Percentiles rank a stretch among this genome's conserved stretches.
phyloP scores from a whole-genome alignment of 1,140 invertebrate species.

The Melitaea cinxia region DNA sequence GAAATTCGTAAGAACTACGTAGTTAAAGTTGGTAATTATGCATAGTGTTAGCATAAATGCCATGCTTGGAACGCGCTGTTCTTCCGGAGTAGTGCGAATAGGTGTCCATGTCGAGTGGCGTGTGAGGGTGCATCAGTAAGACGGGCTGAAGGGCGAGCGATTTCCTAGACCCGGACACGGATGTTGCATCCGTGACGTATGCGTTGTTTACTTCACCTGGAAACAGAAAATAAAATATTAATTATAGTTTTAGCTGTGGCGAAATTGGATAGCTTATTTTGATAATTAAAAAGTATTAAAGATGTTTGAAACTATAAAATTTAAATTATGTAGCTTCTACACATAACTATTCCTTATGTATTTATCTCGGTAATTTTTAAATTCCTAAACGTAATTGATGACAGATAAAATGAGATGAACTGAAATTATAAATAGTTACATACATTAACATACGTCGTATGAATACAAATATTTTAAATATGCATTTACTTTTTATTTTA shows the following conservation, averaged over 20 bases:
- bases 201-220: constrained; percentile 93
- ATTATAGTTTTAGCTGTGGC: constrained; percentile 4
- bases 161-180: constrained; percentile 91
- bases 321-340: too few species aligned
- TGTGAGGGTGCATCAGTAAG: constrained; percentile 87
- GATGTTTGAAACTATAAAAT: too few species aligned
- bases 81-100: constrained; percentile 90
- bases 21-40: constrained; percentile 84
- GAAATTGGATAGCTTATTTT: too few species aligned
- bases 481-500: not conserved
- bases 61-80: constrained; percentile 79
- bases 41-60: constrained; percentile 82
- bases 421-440: too few species aligned
- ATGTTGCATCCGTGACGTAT: constrained; percentile 90
- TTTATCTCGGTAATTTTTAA: too few species aligned
- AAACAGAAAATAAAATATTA: constrained; percentile 15
- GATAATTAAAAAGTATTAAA: too few species aligned
- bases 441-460: too few species aligned
- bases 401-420: too few species aligned
- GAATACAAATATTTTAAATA: too few species aligned
- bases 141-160: constrained; percentile 93
- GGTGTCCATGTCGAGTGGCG: constrained; percentile 82
- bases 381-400: too few species aligned
- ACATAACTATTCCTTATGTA: too few species aligned
- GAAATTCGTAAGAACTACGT: not conserved